Conservation (phyloP, 2,113 vertebrate species). For the Zosterops lateralis region DNA sequence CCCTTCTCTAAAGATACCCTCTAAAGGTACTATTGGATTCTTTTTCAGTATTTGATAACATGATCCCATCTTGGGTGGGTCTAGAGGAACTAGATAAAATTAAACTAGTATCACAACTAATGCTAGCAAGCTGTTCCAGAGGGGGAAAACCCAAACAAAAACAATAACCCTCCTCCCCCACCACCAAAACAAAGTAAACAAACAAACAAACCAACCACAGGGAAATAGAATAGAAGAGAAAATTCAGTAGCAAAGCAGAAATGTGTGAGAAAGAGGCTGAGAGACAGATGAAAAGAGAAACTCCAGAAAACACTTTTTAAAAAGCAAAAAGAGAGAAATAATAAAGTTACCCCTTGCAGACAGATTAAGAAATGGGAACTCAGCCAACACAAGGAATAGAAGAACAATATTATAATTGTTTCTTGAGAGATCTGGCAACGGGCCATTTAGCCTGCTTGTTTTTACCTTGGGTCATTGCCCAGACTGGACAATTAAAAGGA, state of each 20-base stretch:
- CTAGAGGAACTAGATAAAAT: neutral
- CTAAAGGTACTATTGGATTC: neutral
- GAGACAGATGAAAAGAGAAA: neutral
- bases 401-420: constrained; percentile 64
- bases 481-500: constrained; percentile 71
- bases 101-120: neutral
- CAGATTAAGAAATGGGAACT: constrained; percentile 62
- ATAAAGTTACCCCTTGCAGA: constrained; percentile 31
- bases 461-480: constrained; percentile 67
- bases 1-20: neutral
- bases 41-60: neutral
- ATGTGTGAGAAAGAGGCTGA: neutral
- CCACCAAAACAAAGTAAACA: neutral
- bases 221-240: neutral
- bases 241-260: neutral
- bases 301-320: constrained; percentile 1
- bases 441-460: constrained; percentile 65
- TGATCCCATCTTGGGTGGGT: neutral
- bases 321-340: constrained; percentile 60
- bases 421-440: constrained; percentile 64
- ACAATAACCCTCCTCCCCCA: rapidly evolving
- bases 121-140: neutral
- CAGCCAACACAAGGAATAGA: constrained; percentile 52
- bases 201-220: neutral
- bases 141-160: neutral